Percentiles rank a stretch among this genome's conserved stretches.
These are phyloP conservation scores for Xanthostigma xanthostigma DNA, from an alignment of 2,888 invertebrate genomes.

Conservation along the genomic window DNA sequence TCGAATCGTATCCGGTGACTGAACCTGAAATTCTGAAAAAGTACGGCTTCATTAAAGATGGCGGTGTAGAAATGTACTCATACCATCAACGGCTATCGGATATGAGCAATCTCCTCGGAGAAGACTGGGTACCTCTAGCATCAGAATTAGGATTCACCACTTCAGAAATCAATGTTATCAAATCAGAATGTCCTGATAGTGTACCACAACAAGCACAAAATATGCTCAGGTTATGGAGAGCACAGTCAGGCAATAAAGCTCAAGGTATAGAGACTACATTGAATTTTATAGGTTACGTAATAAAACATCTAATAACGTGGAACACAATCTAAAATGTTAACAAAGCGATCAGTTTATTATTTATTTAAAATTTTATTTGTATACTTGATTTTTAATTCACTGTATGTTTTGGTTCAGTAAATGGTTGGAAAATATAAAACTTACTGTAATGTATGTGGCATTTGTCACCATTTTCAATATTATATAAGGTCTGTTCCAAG, in stretches of 20 bases:
- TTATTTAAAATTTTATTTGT: neutral
- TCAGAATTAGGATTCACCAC: slow-evolving; percentile 54
- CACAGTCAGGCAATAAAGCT: slow-evolving; percentile 35
- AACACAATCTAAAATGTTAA: no score
- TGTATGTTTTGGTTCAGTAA: no score
- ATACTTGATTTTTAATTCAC: no score
- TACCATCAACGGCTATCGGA: slow-evolving; percentile 57
- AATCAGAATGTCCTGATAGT: slow-evolving; percentile 56
- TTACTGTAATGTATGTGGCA: no score
- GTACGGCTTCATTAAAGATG: slow-evolving; percentile 37
- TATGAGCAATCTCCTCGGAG: slow-evolving; percentile 55
- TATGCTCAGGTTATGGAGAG: slow-evolving; percentile 43
- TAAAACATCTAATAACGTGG: no score
- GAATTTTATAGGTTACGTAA: no score
- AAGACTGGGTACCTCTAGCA: slow-evolving; percentile 55
- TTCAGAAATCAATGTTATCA: slow-evolving; percentile 58
- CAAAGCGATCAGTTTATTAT: no score
- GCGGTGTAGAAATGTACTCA: slow-evolving; percentile 35
- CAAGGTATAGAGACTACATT: slow-evolving; percentile 17
- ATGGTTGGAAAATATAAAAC: no score
- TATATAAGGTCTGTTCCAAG: no score
- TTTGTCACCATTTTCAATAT: no score
- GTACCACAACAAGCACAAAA: slow-evolving; percentile 62
- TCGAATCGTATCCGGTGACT: slow-evolving; percentile 36
- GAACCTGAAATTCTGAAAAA: slow-evolving; percentile 35